phyloP scores from a whole-genome alignment of 2,797 vertebrate genomes.

The Anguilla pacifica region DNA sequence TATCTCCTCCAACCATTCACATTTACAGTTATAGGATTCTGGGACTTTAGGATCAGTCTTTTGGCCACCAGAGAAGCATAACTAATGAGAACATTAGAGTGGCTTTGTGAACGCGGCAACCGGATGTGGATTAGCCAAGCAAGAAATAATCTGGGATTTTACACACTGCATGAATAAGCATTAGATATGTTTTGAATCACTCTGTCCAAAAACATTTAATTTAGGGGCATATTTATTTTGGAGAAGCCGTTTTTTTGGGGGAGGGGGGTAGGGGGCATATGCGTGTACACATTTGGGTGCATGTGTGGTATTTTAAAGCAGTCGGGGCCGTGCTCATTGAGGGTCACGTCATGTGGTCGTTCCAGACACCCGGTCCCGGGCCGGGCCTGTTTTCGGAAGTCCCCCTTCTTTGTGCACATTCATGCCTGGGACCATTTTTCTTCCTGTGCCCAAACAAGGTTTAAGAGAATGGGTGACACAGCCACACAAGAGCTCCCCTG shows the following conservation, averaged over 20 bases:
- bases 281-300: not conserved
- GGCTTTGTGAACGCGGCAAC: slow-evolving; percentile 70
- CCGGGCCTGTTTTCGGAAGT: slow-evolving; percentile 29
- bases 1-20: slow-evolving; percentile 77
- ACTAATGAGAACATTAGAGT: slow-evolving; percentile 80
- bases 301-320: slow-evolving; percentile 36
- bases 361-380: slow-evolving; percentile 26
- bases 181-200: slow-evolving; percentile 56
- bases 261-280: slow-evolving; percentile 4
- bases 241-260: not conserved
- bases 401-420: slow-evolving; percentile 35
- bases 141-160: slow-evolving; percentile 77
- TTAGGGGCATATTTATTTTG: slow-evolving; percentile 34
- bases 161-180: slow-evolving; percentile 74
- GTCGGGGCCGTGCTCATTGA: slow-evolving; percentile 22
- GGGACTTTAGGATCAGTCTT: slow-evolving; percentile 72
- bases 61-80: slow-evolving; percentile 78
- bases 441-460: slow-evolving; percentile 38
- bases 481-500: slow-evolving; percentile 66
- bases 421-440: slow-evolving; percentile 36
- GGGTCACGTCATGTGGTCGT: slow-evolving; percentile 37
- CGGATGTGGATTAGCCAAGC: slow-evolving; percentile 76
- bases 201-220: slow-evolving; percentile 43
- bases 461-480: slow-evolving; percentile 56
- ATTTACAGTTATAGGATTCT: slow-evolving; percentile 65